Evolutionary conservation across 2,797 vertebrate species (phyloP), one percentile per base, ranked within the genome.

Genomic region (Enteromius unitaeniatus): DNA sequence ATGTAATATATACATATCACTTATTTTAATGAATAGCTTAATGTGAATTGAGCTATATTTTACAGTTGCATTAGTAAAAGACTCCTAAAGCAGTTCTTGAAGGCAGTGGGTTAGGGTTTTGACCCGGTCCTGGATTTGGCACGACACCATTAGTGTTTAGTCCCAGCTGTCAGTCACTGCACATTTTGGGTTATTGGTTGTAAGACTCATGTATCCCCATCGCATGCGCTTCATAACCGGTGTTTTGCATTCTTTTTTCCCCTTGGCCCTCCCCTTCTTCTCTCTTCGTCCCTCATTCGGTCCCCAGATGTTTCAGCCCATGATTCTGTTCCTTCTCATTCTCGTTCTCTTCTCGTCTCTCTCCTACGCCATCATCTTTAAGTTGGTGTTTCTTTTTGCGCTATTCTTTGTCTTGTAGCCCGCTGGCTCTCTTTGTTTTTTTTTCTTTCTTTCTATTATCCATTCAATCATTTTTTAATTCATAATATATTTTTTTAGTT

Each of bases 201-300:
- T 95, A 95, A 95, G 95, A 95, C 92, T 96, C 96, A 96, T 93
- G 95, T 95, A 94, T 96, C 96, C 94, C 91, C 96, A 96, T 96
- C 94, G 97, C 98, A 99, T 98, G 97, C 94, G 95, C 96, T 96
- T 96, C 96, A 95, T 97, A 96, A 97, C 96, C 93, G 90, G 96
- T 96, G 95, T 97, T 95, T 95, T 96, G 96, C 97, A 94, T 96
- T 96, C 94, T 96, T 96, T 94, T 86, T 91, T 92, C 93, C 89
- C 89, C 86, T 49, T 81, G 40, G 49, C 85, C 42, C 65, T 67
- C 74, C 51, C 75, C 83, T 78, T 60, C 70, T 75, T 80, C 64
- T 94, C 95, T 94, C 92, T 95, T 93, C 40, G 40, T 85, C 83
- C 68, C 51, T 85, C 53, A 95, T 94, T 92, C 94, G 94, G 89